Evolutionary conservation across 2,888 invertebrate genomes (phyloP).

Genomic region (Onthophagus sagittarius): DNA sequence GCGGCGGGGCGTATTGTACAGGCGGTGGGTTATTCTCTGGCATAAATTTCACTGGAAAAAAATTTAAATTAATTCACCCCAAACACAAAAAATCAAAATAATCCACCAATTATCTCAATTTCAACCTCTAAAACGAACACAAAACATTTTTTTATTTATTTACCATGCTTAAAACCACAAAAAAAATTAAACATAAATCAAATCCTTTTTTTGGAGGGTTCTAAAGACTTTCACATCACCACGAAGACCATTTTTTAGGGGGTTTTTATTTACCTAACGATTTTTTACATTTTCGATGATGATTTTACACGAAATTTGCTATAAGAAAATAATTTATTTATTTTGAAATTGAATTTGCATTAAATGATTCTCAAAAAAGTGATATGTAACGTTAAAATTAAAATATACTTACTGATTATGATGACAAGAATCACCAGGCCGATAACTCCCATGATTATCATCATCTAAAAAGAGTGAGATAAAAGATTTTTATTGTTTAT

Average conservation of each 20-base stretch:
- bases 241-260: too few species aligned
- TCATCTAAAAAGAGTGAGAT: slow-evolving; percentile 58
- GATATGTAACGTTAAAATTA: background rate
- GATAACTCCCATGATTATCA: slow-evolving; percentile 86
- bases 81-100: background rate
- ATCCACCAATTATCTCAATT: too few species aligned
- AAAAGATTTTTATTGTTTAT: too few species aligned
- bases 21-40: slow-evolving; percentile 33
- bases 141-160: too few species aligned
- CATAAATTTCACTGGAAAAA: slow-evolving; percentile 42
- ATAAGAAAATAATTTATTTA: too few species aligned
- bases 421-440: slow-evolving; percentile 77
- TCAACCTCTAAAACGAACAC: too few species aligned
- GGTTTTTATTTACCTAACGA: slow-evolving; percentile 5
- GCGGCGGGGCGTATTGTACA: slow-evolving; percentile 22
- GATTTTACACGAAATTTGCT: slow-evolving; percentile 8
- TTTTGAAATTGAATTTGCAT: too few species aligned
- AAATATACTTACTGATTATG: slow-evolving; percentile 71
- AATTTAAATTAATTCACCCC: too few species aligned
- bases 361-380: background rate
- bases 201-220: too few species aligned
- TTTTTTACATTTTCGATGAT: slow-evolving; percentile 4
- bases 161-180: too few species aligned
- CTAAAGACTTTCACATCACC: too few species aligned
- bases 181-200: too few species aligned